Conservation (phyloP, 2,797 vertebrate genomes). For the Adrianichthys oophorus region DNA sequence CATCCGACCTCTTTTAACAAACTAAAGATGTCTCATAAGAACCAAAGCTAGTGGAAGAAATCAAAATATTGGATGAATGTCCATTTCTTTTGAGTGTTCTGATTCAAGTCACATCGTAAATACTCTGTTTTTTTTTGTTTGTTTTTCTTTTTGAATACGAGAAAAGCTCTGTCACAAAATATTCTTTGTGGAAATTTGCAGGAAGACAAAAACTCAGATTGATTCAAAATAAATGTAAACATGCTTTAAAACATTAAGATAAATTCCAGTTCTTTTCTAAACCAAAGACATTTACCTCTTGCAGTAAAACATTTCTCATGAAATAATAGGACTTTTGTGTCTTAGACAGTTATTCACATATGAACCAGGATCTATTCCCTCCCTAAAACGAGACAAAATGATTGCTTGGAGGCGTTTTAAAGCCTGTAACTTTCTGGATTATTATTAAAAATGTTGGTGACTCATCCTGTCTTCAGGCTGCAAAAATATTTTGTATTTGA, state of each 20-base stretch:
- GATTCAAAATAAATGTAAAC: neutral
- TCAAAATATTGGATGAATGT: conserved; percentile 60
- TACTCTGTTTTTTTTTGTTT: conserved; percentile 7
- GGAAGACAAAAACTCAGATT: conserved; percentile 2
- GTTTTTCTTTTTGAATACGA: neutral
- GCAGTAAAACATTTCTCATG: neutral
- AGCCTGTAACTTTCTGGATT: neutral
- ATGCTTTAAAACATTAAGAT: neutral
- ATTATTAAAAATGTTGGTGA: neutral
- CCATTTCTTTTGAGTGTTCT: conserved; percentile 25
- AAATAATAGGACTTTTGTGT: neutral
- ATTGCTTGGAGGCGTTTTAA: neutral
- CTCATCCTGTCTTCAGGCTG: neutral
- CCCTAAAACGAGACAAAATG: no score
- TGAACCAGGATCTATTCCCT: no score
- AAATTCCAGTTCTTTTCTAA: neutral
- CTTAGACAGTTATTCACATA: no score
- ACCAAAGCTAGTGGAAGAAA: conserved; percentile 67
- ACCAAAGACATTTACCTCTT: neutral
- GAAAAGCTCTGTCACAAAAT: conserved; percentile 1
- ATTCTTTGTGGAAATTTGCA: neutral
- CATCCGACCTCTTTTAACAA: conserved; percentile 18
- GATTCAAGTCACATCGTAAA: conserved; percentile 1
- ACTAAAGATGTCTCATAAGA: conserved; percentile 69
- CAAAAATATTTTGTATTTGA: neutral